Percentiles rank a stretch among this genome's conserved stretches.
Evolutionary conservation across 2,888 invertebrate species (phyloP).

Genomic region (Hesperia comma): DNA sequence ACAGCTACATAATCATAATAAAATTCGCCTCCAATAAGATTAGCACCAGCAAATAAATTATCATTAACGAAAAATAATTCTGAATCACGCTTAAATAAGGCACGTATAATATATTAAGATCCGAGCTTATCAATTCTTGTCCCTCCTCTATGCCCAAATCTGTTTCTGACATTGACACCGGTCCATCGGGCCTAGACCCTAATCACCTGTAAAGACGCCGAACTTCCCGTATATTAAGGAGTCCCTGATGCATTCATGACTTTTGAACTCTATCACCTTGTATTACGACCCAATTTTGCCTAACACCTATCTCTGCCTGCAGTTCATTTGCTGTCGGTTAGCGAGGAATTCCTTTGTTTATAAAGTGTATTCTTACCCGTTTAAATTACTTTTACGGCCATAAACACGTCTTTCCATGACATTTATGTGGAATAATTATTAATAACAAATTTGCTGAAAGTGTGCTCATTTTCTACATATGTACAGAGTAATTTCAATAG

Average conservation of each 20-base stretch:
- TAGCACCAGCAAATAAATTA: neutral
- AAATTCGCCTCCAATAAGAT: too few relatives aligned
- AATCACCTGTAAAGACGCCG: slow-evolving; percentile 47
- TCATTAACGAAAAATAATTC: neutral
- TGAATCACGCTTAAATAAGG: slow-evolving; percentile 12
- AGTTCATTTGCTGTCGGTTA: slow-evolving; percentile 15
- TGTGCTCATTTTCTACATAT: neutral
- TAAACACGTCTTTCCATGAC: slow-evolving; percentile 27
- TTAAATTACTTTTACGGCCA: slow-evolving; percentile 19
- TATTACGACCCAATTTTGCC: neutral
- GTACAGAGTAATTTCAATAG: neutral
- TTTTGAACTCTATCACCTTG: neutral
- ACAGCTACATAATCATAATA: too few relatives aligned
- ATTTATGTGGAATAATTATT: slow-evolving; percentile 19
- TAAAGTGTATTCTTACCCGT: slow-evolving; percentile 2
- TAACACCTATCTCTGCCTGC: neutral
- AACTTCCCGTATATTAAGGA: slow-evolving; percentile 11
- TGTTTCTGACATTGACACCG: slow-evolving; percentile 62
- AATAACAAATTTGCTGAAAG: slow-evolving; percentile 4
- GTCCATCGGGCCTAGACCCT: slow-evolving; percentile 49
- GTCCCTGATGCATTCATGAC: neutral
- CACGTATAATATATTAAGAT: slow-evolving; percentile 19
- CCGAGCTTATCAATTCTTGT: slow-evolving; percentile 26
- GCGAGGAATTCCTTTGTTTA: slow-evolving; percentile 10
- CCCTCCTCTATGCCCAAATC: slow-evolving; percentile 29